These are phyloP conservation scores for Drosophila paulistorum DNA, from an alignment of 1,140 invertebrate genomes.

Conservation along the genomic window DNA sequence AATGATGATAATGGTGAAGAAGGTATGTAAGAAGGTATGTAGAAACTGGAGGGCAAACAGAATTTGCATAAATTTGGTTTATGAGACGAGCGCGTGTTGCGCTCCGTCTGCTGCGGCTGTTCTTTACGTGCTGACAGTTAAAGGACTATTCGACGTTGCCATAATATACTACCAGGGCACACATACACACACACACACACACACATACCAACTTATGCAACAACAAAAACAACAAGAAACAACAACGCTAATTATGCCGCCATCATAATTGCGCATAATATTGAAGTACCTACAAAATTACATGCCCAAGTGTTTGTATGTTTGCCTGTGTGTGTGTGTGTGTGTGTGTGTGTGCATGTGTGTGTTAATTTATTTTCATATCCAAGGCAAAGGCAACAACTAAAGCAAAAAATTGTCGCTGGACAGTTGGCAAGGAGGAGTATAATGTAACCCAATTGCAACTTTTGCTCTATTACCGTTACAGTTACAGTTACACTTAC, in stretches of 20 bases:
- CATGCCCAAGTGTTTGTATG: conserved; percentile 15
- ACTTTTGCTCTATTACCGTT: conserved; percentile 4
- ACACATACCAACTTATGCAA: background rate
- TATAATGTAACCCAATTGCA: conserved; percentile 10
- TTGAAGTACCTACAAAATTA: conserved; percentile 31
- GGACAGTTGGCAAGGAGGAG: background rate
- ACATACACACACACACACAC: background rate
- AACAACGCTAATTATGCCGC: conserved; percentile 22
- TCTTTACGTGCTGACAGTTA: conserved; percentile 36
- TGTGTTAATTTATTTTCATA: background rate
- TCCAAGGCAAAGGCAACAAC: background rate
- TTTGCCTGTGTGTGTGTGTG: background rate
- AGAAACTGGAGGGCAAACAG: conserved; percentile 21
- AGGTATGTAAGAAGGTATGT: conserved; percentile 1
- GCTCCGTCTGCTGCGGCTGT: conserved; percentile 13
- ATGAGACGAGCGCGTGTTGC: conserved; percentile 55
- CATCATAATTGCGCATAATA: conserved; percentile 70
- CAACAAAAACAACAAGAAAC: background rate
- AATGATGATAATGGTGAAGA: conserved; percentile 1
- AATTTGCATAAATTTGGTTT: conserved; percentile 70
- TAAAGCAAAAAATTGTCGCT: conserved; percentile 8
- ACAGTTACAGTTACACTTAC: conserved; percentile 5
- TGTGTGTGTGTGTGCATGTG: background rate
- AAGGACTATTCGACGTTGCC: conserved; percentile 36
- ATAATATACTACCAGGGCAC: conserved; percentile 21